Evolutionary conservation across 2,888 invertebrate species (phyloP), one percentile per base, ranked within the genome.

Genomic region (Orthosia gothica): DNA sequence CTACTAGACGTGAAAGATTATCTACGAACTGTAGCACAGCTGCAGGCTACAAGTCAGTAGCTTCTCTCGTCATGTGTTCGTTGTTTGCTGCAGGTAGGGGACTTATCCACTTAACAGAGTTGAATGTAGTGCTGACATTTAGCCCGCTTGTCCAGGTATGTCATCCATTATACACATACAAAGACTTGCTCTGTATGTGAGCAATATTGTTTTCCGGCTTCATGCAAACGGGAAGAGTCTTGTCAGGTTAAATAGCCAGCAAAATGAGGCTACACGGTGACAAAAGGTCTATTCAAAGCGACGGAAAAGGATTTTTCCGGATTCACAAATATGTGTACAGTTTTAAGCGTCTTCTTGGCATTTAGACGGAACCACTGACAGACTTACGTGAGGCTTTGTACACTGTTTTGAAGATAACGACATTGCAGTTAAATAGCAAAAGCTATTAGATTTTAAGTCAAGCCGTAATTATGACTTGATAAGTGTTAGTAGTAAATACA

Each of bases 141-240:
- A 55, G 20, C 32, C 12, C 32, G n/a, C 45, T 52, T 45, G 11
- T 23, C 52, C 16, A 59, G 16, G 32, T 45, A 54, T 47, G 5
- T 26, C 58, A 55, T 50, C 26, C 26, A 61, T 54, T 45, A 64
- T 26, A 45, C 11, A 50, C 20, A 49, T 18, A 5, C 13, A 23
- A 54, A 26, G 20, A 50, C 26, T 49, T 49, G 45, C 50, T 65
- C 49, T 23, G 16, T 65, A 50, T 65, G 68, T 52, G 64, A 59
- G 54, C 68, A 26, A 47, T 40, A 75, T 71, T 66, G 58, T 83
- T 70, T 82, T 75, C 70, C 61, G 68, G 65, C n/a, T 50, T 45
- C 57, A 57, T 55, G 40, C 54, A 59, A 71, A 71, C 47, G 68
- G 61, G 47, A 66, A 79, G 62, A 65, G n/a, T 54, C 45, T 40